These are phyloP conservation scores for Pachypanchax playfairii DNA, from an alignment of 2,113 vertebrate species.

Conservation along the genomic window DNA sequence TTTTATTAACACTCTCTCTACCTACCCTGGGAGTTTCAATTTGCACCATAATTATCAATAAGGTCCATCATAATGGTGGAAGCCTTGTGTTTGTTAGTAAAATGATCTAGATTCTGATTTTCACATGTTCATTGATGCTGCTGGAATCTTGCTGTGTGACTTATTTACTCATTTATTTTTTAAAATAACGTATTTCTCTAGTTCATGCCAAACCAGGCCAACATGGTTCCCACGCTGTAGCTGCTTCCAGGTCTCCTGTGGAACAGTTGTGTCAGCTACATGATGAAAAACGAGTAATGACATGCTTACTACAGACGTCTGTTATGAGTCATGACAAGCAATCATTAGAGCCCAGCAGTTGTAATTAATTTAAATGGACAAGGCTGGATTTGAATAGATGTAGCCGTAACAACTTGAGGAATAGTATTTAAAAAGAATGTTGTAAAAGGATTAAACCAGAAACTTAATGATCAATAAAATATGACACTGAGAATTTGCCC, in stretches of 20 bases:
- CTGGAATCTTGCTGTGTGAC: not conserved
- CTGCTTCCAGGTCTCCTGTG: constrained; percentile 37
- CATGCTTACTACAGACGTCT: constrained; percentile 58
- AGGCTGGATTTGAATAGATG: constrained; percentile 36
- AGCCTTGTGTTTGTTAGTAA: constrained; percentile 29
- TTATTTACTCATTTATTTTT: not conserved
- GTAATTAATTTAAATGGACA: constrained; percentile 44
- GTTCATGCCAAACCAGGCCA: constrained; percentile 9
- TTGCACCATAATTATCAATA: constrained; percentile 36
- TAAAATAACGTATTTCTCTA: no score
- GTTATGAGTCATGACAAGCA: constrained; percentile 57
- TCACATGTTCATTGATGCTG: not conserved
- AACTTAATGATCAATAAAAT: no score
- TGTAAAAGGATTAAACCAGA: not conserved
- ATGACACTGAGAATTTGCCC: no score
- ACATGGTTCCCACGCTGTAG: constrained; percentile 39
- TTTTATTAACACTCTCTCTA: constrained; percentile 30
- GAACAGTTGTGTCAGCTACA: constrained; percentile 65
- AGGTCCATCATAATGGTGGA: constrained; percentile 20
- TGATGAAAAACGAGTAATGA: constrained; percentile 55
- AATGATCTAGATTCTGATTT: not conserved
- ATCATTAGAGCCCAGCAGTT: constrained; percentile 39
- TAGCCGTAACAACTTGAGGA: constrained; percentile 1
- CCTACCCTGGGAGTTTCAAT: constrained; percentile 26
- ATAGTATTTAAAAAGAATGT: not conserved